These are phyloP conservation scores for Lutjanus argentimaculatus DNA, from an alignment of 2,797 vertebrate species.

Conservation along the genomic window DNA sequence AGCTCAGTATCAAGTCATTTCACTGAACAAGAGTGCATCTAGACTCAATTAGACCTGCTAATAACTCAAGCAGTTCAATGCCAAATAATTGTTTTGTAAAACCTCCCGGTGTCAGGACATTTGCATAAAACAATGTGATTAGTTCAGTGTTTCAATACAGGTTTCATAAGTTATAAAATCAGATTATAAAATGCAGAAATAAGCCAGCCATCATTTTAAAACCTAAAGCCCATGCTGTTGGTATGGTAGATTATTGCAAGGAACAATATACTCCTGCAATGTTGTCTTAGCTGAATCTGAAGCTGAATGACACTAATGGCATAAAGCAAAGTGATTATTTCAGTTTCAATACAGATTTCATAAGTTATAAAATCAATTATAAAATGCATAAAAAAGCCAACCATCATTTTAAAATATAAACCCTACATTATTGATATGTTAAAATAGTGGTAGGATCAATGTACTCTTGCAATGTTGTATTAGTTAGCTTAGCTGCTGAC, in stretches of 20 bases:
- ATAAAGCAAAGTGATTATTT: too few species aligned
- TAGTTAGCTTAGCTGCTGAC: not conserved
- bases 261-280: constrained; percentile 1
- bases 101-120: constrained; percentile 38
- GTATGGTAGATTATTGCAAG: not conserved
- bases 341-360: not conserved
- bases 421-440: constrained; percentile 1
- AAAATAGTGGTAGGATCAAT: constrained; percentile 6
- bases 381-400: not conserved
- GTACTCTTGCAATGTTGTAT: not conserved
- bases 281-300: not conserved
- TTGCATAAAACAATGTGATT: constrained; percentile 49
- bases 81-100: constrained; percentile 53
- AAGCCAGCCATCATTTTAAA: not conserved
- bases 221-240: constrained; percentile 10
- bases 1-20: constrained; percentile 50
- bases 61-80: constrained; percentile 41
- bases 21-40: constrained; percentile 43
- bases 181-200: not conserved
- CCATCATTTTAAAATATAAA: constrained; percentile 8
- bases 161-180: constrained; percentile 6
- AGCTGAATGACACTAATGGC: not conserved
- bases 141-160: constrained; percentile 3
- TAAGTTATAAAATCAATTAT: constrained; percentile 5
- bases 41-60: constrained; percentile 60